Evolutionary conservation across 2,113 vertebrate species (phyloP), one percentile per base, ranked within the genome.

Genomic region (Malaclemys terrapin): DNA sequence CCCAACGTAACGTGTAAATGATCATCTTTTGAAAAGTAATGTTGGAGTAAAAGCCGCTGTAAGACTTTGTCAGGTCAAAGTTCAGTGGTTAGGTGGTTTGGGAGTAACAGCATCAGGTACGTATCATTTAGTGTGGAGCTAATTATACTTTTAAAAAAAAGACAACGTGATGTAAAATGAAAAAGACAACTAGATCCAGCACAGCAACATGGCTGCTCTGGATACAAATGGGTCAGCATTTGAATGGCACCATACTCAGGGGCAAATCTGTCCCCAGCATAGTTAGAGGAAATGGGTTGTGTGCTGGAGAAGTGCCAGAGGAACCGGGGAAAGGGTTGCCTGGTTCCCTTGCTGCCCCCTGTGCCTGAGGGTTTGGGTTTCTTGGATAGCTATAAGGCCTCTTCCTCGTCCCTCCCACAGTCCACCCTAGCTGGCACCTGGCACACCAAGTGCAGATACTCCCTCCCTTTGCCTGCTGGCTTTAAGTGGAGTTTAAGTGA

Each of bases 11-110:
- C 92, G 83, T 31, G 38, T 20, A 62, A 38, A 17, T 12, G 38
- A 19, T 57, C 88, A 22, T 75, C 38, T 88, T 94, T 62, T 93
- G 83, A 79, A 78, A 89, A 84, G 25, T 86, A 85, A 83, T 11
- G 6, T 83, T 80, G 92, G 47, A 29, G 25, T 22, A 38, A n/a
- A 72, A 90, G 38, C 54, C 54, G 31, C 35, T 78, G 49, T 8
- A 78, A 57, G 78, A n/a, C 65, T 87, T 91, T 52, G 47, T 57
- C n/a, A 42, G 47, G 79, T 93, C 47, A 83, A 52, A 93, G 88
- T 79, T 83, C 57, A 22, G 0, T 49, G 10, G 85, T 82, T 57
- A 20, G 27, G 65, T 1, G 89, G 80, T 45, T 42, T 85, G 65
- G 54, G 84, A 53, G 85, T 88, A 93, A 27, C 91, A 62, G 85